Evolutionary conservation across 2,888 invertebrate genomes (phyloP), one percentile per base, ranked within the genome.

Genomic region (Pollenia amentaria): DNA sequence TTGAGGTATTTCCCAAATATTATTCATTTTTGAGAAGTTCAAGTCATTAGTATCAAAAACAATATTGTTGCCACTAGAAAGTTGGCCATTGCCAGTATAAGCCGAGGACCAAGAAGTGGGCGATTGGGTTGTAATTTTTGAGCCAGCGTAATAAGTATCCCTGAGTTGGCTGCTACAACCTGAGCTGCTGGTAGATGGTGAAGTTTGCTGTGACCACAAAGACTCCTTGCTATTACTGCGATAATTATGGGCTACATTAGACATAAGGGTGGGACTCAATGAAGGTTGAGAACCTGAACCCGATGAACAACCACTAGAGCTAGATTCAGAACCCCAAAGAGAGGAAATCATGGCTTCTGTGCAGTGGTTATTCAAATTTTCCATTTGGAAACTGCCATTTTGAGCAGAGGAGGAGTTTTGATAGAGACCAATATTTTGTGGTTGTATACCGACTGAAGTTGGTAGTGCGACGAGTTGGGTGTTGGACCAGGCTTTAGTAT

Each of bases 141-240:
- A 86, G 77, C 80, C 84, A 62, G 75, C 85, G 83, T 90, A 90
- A 89, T 89, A 90, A 87, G 88, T 91, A 88, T 92, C 91, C 89
- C 90, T 90, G 90, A 90, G 90, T 90, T 90, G 90, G 89, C 90
- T 89, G 87, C 67, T 80, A 80, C 87, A 87, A 72, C 77, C 84
- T 55, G 80, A 73, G 83, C 79, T 88, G 70, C 84, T 88, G 84
- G 89, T 90, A 79, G 90, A 91, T 87, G 93, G 93, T 85, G 93
- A 93, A 44, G 91, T 91, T 88, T 92, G 93, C 75, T 91, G 90
- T 16, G 92, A 90, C 92, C 93, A 93, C 42, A 93, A 90, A 84
- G 92, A 90, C 89, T 93, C 93, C 89, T 93, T 93, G 89, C 93
- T 92, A 89, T 92, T 92, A 88, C 91, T 92, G 89, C 90, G 90